Evolutionary conservation across 1,140 invertebrate genomes (phyloP).

Genomic region (Mya arenaria): DNA sequence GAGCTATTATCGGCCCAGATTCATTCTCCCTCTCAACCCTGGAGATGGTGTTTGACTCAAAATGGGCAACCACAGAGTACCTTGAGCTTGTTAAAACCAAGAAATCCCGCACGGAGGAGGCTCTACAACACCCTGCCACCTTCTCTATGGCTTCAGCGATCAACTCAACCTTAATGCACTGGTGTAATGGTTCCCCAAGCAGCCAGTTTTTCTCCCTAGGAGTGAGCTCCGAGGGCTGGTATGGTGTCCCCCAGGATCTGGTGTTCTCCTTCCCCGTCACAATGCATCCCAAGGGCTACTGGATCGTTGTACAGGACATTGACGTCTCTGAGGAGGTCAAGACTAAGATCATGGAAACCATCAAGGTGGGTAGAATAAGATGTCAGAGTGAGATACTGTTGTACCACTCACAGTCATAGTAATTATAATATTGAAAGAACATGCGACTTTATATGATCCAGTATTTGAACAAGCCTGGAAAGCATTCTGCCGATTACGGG

Average conservation of each 20-base stretch:
- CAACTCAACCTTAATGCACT: conserved; percentile 70
- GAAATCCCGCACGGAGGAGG: conserved; percentile 52
- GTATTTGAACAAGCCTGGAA: too few relatives aligned
- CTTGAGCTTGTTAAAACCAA: conserved; percentile 64
- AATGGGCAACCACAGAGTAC: conserved; percentile 78
- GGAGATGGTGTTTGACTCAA: conserved; percentile 77
- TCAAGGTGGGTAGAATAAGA: too few relatives aligned
- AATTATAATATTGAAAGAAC: too few relatives aligned
- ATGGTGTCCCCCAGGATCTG: conserved; percentile 76
- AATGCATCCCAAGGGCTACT: conserved; percentile 75
- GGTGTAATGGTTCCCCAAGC: conserved; percentile 73
- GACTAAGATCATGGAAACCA: conserved; percentile 62
- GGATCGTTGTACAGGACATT: conserved; percentile 77
- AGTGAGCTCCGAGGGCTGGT: conserved; percentile 79
- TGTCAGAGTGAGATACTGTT: too few relatives aligned
- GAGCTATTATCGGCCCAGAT: conserved; percentile 78
- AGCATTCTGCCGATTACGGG: too few relatives aligned
- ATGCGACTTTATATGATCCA: too few relatives aligned
- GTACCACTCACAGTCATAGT: too few relatives aligned
- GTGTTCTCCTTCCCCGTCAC: conserved; percentile 78
- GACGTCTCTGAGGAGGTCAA: conserved; percentile 70
- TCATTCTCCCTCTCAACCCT: conserved; percentile 73
- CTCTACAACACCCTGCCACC: conserved; percentile 60
- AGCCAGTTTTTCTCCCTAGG: conserved; percentile 77
- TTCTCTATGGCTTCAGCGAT: conserved; percentile 70